Evolutionary conservation across 1,140 invertebrate species (phyloP).

Genomic region (Philotrypesis tridentata): DNA sequence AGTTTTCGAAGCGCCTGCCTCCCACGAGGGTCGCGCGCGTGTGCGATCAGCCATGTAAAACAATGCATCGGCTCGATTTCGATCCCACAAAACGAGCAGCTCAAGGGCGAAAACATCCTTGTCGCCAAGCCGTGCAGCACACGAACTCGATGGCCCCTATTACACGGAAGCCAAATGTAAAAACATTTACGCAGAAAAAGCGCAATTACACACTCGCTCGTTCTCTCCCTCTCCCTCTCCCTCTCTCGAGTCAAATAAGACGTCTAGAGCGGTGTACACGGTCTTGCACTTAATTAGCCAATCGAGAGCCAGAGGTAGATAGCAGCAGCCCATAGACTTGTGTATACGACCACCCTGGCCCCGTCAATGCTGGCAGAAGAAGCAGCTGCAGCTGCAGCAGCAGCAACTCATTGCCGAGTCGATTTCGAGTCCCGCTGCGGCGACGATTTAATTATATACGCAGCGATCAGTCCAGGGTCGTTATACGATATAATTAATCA

Average conservation of each 20-base stretch:
- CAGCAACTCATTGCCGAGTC: constrained; percentile 31
- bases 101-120: not conserved
- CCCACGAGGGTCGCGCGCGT: too few relatives aligned
- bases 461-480: not conserved
- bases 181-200: constrained; percentile 43
- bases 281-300: constrained; percentile 49
- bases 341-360: constrained; percentile 13
- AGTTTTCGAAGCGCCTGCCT: too few relatives aligned
- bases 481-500: constrained; percentile 40
- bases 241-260: constrained; percentile 36
- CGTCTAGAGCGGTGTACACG: not conserved
- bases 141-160: not conserved
- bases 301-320: constrained; percentile 14
- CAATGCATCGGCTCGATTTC: not conserved
- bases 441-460: constrained; percentile 48
- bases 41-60: constrained; percentile 39
- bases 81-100: not conserved
- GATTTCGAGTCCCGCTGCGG: not conserved
- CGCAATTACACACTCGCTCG: constrained; percentile 9
- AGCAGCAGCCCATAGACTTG: constrained; percentile 11
- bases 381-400: constrained; percentile 2
- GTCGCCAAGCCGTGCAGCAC: not conserved
- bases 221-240: too few relatives aligned
- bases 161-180: constrained; percentile 28
- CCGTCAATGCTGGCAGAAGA: not conserved